Evolutionary conservation across 2,113 vertebrate genomes (phyloP).

Genomic region (Microcebus tavaratra): DNA sequence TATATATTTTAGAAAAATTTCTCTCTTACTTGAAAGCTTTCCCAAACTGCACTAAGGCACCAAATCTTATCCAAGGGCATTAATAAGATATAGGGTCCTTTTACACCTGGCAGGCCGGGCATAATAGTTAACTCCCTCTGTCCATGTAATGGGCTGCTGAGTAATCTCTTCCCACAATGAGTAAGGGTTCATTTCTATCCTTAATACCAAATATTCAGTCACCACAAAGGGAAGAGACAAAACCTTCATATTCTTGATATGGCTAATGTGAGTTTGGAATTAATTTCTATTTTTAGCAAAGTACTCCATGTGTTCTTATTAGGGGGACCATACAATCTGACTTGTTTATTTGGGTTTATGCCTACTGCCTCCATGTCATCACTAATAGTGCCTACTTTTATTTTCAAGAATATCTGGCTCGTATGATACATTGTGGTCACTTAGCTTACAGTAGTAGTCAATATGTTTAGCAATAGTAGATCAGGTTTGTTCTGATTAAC

Average conservation of each 20-base stretch:
- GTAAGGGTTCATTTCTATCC: neutral
- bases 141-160: neutral
- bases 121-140: neutral
- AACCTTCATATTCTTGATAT: neutral
- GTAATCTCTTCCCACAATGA: neutral
- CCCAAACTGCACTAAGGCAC: neutral
- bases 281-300: neutral
- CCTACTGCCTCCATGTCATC: fast-evolving
- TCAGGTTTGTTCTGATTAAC: neutral
- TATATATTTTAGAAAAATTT: neutral
- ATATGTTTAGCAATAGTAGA: neutral
- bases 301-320: neutral
- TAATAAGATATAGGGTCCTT: neutral
- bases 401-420: neutral
- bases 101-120: neutral
- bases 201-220: neutral
- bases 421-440: neutral
- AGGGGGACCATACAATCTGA: neutral
- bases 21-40: neutral
- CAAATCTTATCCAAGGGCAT: neutral
- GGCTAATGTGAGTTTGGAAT: neutral
- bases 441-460: neutral
- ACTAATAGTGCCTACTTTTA: neutral
- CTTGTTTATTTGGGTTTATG: neutral
- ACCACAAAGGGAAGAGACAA: neutral